Conservation (phyloP, 2,113 vertebrate species). For the Aplodontia rufa region DNA sequence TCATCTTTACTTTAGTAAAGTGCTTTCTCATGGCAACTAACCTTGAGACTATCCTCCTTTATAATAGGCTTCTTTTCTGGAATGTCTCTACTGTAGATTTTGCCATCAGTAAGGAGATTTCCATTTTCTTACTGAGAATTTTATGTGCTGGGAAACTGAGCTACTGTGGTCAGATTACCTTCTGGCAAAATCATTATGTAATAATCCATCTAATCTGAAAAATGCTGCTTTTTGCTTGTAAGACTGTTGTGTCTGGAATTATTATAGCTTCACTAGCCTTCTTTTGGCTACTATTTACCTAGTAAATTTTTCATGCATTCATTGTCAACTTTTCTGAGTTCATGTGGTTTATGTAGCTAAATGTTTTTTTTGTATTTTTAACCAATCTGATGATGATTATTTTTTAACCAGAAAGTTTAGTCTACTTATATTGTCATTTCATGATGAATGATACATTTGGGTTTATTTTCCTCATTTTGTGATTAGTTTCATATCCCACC, state of each 20-base stretch:
- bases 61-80: background rate
- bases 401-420: background rate
- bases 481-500: background rate
- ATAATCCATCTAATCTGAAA: background rate
- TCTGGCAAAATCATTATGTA: background rate
- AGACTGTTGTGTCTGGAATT: background rate
- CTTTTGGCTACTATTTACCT: background rate
- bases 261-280: background rate
- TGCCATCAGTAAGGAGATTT: background rate
- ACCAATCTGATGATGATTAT: background rate
- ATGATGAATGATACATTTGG: background rate
- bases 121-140: background rate
- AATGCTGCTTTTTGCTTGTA: background rate
- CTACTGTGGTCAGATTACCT: background rate
- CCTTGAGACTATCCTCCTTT: background rate
- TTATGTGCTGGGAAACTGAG: background rate
- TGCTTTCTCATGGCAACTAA: background rate
- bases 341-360: background rate
- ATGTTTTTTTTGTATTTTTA: conserved; percentile 15
- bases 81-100: background rate
- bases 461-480: conserved; percentile 9
- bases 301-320: background rate
- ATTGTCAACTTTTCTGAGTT: conserved; percentile 7
- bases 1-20: background rate
- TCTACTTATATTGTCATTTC: background rate